A percentile compares a stretch with the other conserved stretches of the same genome.
These are phyloP conservation scores for Magallana angulata DNA, from an alignment of 1,140 invertebrate species.

Conservation along the genomic window DNA sequence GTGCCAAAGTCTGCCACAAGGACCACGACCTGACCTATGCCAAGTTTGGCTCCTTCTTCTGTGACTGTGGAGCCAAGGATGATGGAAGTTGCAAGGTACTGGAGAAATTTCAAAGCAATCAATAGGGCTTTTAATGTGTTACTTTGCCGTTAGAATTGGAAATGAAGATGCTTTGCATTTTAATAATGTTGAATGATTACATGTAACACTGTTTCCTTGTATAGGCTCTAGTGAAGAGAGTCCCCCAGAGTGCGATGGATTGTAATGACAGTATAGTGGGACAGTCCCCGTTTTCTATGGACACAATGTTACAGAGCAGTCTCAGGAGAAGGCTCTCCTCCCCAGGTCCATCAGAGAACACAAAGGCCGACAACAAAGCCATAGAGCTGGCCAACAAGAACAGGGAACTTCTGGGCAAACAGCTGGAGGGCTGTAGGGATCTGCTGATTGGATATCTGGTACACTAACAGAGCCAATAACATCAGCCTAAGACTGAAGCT, in stretches of 20 bases:
- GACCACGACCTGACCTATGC: conserved; percentile 98
- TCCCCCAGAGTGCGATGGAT: conserved; percentile 71
- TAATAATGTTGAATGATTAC: too few relatives aligned
- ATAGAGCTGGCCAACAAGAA: conserved; percentile 81
- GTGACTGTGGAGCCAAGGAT: conserved; percentile 98
- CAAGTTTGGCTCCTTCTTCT: conserved; percentile 99
- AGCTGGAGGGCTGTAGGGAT: conserved; percentile 75
- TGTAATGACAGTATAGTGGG: conserved; percentile 58
- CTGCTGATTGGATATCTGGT: conserved; percentile 50
- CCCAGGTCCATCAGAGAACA: conserved; percentile 78
- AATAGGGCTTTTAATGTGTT: too few relatives aligned
- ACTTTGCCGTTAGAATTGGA: too few relatives aligned
- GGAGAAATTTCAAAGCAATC: background rate
- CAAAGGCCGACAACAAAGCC: conserved; percentile 56
- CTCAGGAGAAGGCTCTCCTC: conserved; percentile 87
- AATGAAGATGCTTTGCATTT: too few relatives aligned
- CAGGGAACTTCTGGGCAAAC: conserved; percentile 82
- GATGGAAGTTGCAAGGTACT: conserved; percentile 88
- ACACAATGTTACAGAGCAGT: conserved; percentile 80
- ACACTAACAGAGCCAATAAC: background rate
- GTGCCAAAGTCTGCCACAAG: conserved; percentile 96
- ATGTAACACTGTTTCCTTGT: too few relatives aligned
- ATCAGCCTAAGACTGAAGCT: too few relatives aligned
- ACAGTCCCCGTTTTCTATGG: conserved; percentile 79
- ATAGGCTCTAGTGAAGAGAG: conserved; percentile 79